Evolutionary conservation across 2,888 invertebrate species (phyloP).

Genomic region (Candidula unifasciata): DNA sequence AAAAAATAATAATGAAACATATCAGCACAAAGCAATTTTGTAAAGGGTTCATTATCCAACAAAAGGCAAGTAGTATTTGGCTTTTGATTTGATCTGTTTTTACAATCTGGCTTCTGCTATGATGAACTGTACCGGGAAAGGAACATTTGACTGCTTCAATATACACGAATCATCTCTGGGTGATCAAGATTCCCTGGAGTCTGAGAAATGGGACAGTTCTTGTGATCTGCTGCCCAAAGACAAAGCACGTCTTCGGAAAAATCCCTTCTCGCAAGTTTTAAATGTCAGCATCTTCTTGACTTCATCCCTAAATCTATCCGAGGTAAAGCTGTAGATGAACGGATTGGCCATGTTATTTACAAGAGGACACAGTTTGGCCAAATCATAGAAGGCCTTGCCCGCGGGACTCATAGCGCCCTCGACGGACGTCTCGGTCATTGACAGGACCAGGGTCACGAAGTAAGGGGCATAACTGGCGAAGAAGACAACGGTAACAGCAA

Average conservation of each 20-base stretch:
- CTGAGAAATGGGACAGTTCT: constrained; percentile 51
- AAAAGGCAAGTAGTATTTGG: no score
- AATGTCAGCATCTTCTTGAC: constrained; percentile 52
- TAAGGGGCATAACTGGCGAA: constrained; percentile 65
- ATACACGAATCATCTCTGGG: background rate
- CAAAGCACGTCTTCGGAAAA: constrained; percentile 33
- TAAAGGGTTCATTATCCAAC: no score
- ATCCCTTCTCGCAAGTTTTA: constrained; percentile 27
- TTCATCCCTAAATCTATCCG: constrained; percentile 63
- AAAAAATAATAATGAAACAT: no score
- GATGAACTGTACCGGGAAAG: background rate
- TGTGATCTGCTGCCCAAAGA: constrained; percentile 40
- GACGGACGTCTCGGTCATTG: constrained; percentile 57
- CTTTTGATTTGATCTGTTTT: background rate
- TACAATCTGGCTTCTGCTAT: background rate
- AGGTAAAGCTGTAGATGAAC: constrained; percentile 70
- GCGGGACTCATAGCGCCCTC: constrained; percentile 54
- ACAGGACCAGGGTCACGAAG: constrained; percentile 61
- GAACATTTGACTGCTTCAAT: background rate
- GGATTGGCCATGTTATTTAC: constrained; percentile 70
- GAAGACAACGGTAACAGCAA: constrained; percentile 64
- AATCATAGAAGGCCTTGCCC: constrained; percentile 61
- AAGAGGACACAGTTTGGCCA: constrained; percentile 63
- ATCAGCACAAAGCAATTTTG: no score
- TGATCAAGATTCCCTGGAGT: constrained; percentile 20